Evolutionary conservation across 2,113 vertebrate species (phyloP).

Genomic region (Bos indicus): DNA sequence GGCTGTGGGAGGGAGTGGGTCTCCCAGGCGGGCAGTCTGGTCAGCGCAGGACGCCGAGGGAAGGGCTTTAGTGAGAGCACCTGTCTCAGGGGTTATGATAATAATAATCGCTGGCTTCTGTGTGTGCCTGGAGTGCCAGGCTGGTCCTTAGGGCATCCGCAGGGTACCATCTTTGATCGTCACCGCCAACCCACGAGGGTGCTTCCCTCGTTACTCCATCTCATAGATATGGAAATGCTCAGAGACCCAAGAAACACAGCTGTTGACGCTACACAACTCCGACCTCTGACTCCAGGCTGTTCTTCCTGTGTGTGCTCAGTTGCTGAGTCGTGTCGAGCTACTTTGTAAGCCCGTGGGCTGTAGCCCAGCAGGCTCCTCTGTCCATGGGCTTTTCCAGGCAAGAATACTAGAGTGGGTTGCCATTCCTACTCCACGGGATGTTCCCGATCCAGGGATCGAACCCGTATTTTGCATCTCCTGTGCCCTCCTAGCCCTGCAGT

Average conservation of each 20-base stretch:
- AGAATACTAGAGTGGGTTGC: not conserved
- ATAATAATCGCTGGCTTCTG: not conserved
- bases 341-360: not conserved
- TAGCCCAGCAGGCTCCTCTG: not conserved
- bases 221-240: not conserved
- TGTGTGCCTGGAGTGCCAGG: accelerated
- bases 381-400: not conserved
- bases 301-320: not conserved
- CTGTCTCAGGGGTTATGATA: accelerated
- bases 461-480: not conserved
- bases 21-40: not conserved
- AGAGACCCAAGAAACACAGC: not conserved
- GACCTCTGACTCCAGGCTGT: not conserved
- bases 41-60: not conserved
- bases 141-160: not conserved
- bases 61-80: not conserved
- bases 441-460: not conserved
- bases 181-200: not conserved
- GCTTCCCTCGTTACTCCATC: not conserved
- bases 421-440: not conserved
- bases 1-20: not conserved
- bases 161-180: not conserved
- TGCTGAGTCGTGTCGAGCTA: not conserved
- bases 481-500: not conserved
- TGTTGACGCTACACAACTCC: accelerated